Base-by-base conservation (phyloP, 1,140 invertebrate species). In the Drosophila mayri region DNA sequence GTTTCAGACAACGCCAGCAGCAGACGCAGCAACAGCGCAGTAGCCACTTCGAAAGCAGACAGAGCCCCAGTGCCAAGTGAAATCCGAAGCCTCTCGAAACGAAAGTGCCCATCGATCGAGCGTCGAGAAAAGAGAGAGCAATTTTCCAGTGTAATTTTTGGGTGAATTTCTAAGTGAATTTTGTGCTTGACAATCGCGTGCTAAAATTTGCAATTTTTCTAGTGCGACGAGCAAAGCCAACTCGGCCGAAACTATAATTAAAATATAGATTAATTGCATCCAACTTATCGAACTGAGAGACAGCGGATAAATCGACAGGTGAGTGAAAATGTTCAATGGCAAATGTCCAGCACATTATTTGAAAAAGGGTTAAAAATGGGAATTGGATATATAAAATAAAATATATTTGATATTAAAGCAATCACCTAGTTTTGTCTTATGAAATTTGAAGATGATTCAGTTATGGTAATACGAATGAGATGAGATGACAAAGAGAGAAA, bases 1-100 rank as follows among this genome's bases (percentile, higher is more conserved):
- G 85, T 81, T 90, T 92, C 79, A 93, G 71, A 91, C 77, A 77
- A 76, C 75, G 68, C 57, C 68, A 76, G 72, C 68, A 79, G 77
- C 81, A 66, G 71, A 41, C 54, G 65, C 58, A 46, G 58, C 63
- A 61, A 77, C 41, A 76, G 5, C 68, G 37, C 20, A 22, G 7
- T 54, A 18, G 37, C 37, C 25, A 28, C 37, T n/a, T 44, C 30
- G 52, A 54, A 54, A 49, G 25, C 43, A 35, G 44, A 37, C 18
- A 37, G 32, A 57, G 18, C 52, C 22, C 18, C 7, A 44, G 40
- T 65, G 62, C 76, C 70, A 62, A 67, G 77, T 68, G 50, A 80
- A 67, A 76, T 47, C 65, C 65, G 75, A 71, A 63, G 38, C 32
- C 41, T 72, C 55, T 74, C 67, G 47, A 74, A 77, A 75, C 76